Percentiles rank a stretch among this genome's conserved stretches.
Conservation (phyloP, 1,140 invertebrate species). For the Scaptomyza pallida region DNA sequence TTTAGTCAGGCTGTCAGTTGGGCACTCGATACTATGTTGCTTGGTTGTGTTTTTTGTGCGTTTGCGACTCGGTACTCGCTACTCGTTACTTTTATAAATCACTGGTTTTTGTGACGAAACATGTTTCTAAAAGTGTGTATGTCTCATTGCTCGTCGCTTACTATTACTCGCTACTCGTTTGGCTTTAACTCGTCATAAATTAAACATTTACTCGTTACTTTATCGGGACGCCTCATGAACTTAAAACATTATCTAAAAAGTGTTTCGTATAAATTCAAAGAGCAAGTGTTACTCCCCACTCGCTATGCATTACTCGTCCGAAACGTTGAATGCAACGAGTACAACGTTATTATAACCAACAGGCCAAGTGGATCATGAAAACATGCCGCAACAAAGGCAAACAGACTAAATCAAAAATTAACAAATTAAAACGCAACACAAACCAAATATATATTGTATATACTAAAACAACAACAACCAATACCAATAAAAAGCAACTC, state of each 20-base stretch:
- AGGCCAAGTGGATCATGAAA: constrained; percentile 51
- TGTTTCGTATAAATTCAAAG: neutral
- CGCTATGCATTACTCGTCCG: neutral
- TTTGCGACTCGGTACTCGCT: neutral
- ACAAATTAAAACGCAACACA: constrained; percentile 21
- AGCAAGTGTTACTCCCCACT: too few species aligned
- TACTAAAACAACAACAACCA: too few species aligned
- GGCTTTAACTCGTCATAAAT: too few species aligned
- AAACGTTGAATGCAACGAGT: neutral
- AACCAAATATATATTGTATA: constrained; percentile 47
- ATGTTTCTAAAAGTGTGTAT: too few species aligned
- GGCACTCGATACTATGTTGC: constrained; percentile 19
- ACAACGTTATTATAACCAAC: neutral
- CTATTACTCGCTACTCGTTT: neutral
- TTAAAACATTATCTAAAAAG: neutral
- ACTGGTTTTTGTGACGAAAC: too few species aligned
- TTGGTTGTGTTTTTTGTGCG: constrained; percentile 6
- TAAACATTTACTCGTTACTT: too few species aligned
- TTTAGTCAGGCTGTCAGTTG: constrained; percentile 33
- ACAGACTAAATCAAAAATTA: constrained; percentile 5
- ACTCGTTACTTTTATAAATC: constrained; percentile 9
- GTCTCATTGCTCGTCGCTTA: too few species aligned
- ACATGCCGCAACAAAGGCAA: constrained; percentile 52
- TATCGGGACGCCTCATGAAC: neutral
- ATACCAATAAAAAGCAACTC: constrained; percentile 12